Evolutionary conservation across 2,113 vertebrate species (phyloP).

Genomic region (Campylorhamphus procurvoides): DNA sequence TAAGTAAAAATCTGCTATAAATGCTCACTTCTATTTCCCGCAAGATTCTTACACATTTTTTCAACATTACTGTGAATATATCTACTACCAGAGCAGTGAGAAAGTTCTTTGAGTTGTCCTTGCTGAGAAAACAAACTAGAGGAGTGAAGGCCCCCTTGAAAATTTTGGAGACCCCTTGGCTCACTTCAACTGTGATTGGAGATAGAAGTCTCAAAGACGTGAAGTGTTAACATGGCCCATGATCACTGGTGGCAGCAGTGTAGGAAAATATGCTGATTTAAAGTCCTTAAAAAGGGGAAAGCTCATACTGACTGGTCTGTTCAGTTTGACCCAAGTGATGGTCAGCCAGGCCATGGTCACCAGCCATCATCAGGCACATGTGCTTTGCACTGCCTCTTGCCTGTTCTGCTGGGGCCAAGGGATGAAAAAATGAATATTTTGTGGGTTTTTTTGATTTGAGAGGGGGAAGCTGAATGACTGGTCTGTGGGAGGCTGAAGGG

Average conservation of each 20-base stretch:
- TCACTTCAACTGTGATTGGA: neutral
- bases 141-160: neutral
- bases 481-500: neutral
- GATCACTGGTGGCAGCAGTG: neutral
- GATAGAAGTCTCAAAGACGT: neutral
- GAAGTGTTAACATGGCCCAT: fast-evolving
- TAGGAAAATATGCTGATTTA: neutral
- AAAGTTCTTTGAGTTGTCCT: neutral
- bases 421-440: neutral
- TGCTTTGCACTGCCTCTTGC: neutral
- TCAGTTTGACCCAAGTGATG: neutral
- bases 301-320: neutral
- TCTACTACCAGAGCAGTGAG: neutral
- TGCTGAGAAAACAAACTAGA: neutral
- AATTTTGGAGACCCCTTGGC: neutral
- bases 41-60: neutral
- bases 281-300: neutral
- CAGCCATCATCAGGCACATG: neutral
- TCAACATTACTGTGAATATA: neutral
- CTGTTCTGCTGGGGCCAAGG: neutral
- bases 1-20: neutral
- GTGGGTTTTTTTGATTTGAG: neutral
- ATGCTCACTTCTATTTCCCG: neutral
- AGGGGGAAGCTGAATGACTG: neutral
- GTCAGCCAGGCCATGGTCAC: neutral